phyloP scores from a whole-genome alignment of 1,140 invertebrate genomes.

The Drosophila eugracilis region DNA sequence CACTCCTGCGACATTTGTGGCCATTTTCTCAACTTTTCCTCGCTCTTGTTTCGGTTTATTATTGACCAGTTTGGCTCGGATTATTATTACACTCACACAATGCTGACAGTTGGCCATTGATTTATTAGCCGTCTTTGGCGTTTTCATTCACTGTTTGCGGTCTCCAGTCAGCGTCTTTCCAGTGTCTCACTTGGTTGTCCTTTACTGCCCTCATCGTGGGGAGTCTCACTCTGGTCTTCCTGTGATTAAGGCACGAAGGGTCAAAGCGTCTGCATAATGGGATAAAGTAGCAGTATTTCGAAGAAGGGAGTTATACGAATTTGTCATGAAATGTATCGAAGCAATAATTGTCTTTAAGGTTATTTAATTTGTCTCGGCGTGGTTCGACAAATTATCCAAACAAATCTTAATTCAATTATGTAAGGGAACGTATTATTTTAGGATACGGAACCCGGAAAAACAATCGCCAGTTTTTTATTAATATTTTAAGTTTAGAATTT shows the following conservation, averaged over 20 bases:
- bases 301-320: conserved; percentile 8
- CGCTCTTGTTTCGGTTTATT: conserved; percentile 63
- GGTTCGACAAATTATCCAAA: neutral
- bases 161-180: conserved; percentile 23
- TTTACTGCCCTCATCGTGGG: conserved; percentile 26
- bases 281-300: conserved; percentile 19
- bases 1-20: conserved; percentile 72
- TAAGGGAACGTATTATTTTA: no score
- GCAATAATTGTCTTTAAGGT: conserved; percentile 20
- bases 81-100: conserved; percentile 80
- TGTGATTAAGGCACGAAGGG: conserved; percentile 50
- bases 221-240: conserved; percentile 6
- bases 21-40: conserved; percentile 29
- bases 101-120: conserved; percentile 79
- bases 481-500: no score
- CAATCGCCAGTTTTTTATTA: no score
- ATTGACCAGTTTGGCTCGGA: conserved; percentile 75
- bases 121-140: conserved; percentile 69
- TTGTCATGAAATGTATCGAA: conserved; percentile 20
- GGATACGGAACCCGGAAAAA: no score
- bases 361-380: conserved; percentile 1
- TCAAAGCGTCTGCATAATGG: conserved; percentile 38
- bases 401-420: no score
- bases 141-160: conserved; percentile 64
- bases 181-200: conserved; percentile 23